Evolutionary conservation across 2,888 invertebrate genomes (phyloP).

Genomic region (Sphinx pinastri): DNA sequence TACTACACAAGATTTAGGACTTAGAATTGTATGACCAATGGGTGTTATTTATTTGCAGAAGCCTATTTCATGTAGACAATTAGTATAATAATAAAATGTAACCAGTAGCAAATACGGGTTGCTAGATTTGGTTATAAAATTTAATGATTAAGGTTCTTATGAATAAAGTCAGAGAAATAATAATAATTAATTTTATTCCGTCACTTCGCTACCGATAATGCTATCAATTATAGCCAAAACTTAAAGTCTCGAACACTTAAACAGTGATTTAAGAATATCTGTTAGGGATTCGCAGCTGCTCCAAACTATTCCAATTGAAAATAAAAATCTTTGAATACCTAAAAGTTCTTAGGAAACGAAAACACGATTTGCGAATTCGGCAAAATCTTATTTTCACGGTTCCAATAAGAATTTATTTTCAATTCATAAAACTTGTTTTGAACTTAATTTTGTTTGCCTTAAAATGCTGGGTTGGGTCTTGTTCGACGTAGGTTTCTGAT

Average conservation of each 20-base stretch:
- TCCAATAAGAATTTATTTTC: background rate
- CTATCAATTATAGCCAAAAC: background rate
- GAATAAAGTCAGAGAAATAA: too few relatives aligned
- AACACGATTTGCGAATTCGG: background rate
- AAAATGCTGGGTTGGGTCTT: too few relatives aligned
- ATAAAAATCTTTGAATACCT: background rate
- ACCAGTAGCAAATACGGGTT: too few relatives aligned
- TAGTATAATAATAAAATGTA: too few relatives aligned
- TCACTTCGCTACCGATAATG: background rate
- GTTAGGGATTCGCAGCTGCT: background rate
- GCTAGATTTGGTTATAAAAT: too few relatives aligned
- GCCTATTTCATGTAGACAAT: too few relatives aligned
- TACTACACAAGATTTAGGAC: too few relatives aligned
- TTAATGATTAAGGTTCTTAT: too few relatives aligned
- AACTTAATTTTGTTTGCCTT: background rate
- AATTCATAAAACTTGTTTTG: background rate
- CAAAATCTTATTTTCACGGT: background rate
- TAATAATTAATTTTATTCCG: too few relatives aligned
- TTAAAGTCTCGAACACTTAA: background rate
- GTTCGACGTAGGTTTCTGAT: too few relatives aligned
- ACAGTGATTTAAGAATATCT: background rate
- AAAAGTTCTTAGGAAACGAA: slow-evolving; percentile 2
- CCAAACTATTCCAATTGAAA: background rate
- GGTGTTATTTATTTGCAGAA: too few relatives aligned
- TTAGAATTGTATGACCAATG: too few relatives aligned